phyloP scores from a whole-genome alignment of 2,888 invertebrate species.

The Eremobia ochroleuca region DNA sequence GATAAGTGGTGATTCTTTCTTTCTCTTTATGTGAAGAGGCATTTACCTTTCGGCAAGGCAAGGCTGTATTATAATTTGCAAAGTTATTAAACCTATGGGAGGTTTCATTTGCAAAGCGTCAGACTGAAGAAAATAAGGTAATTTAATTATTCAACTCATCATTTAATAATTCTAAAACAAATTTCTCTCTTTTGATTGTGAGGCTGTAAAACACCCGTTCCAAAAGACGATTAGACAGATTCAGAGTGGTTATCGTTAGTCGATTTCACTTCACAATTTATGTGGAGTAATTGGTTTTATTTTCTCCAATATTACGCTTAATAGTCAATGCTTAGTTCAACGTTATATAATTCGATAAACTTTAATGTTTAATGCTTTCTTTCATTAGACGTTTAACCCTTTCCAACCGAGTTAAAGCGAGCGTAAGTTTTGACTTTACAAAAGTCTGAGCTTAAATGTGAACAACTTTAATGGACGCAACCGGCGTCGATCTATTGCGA shows the following conservation, averaged over 20 bases:
- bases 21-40: constrained; percentile 12
- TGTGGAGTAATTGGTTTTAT: constrained; percentile 61
- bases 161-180: background rate
- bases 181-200: constrained; percentile 12
- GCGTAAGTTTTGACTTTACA: too few species aligned
- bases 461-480: too few species aligned
- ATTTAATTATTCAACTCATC: background rate
- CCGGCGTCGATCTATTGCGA: too few species aligned
- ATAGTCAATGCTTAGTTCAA: constrained; percentile 44
- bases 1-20: constrained; percentile 22
- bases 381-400: constrained; percentile 29
- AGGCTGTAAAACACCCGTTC: constrained; percentile 30
- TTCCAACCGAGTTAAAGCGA: too few species aligned
- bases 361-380: constrained; percentile 56
- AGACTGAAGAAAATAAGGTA: background rate
- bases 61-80: background rate
- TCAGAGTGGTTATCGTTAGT: constrained; percentile 36
- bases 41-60: background rate
- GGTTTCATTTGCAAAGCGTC: background rate
- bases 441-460: too few species aligned
- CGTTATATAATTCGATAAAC: constrained; percentile 58
- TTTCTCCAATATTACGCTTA: constrained; percentile 61
- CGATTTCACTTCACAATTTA: constrained; percentile 68
- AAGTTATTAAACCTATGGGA: background rate
- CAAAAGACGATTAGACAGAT: constrained; percentile 22